phyloP scores from a whole-genome alignment of 2,888 invertebrate species.

The Drosophila mimetica region DNA sequence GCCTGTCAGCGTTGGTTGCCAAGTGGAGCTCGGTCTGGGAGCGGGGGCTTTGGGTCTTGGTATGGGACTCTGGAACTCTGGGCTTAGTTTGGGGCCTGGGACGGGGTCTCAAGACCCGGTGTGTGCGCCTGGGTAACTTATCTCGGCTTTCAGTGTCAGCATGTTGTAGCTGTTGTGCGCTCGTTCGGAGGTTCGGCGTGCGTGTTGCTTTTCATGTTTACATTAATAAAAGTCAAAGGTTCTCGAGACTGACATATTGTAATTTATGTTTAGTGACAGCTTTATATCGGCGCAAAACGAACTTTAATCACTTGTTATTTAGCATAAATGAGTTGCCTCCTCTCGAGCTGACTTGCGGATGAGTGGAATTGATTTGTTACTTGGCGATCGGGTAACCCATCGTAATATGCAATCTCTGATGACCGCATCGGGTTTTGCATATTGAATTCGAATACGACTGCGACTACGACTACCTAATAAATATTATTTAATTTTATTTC shows the following conservation, averaged over 20 bases:
- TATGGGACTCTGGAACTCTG: constrained; percentile 15
- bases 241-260: constrained; percentile 80
- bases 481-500: constrained; percentile 29
- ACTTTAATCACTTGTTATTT: constrained; percentile 80
- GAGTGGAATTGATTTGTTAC: constrained; percentile 44
- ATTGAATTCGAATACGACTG: background rate
- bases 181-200: constrained; percentile 67
- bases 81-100: constrained; percentile 22
- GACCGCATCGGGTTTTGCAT: constrained; percentile 19
- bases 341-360: constrained; percentile 48
- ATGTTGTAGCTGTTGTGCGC: constrained; percentile 37
- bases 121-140: constrained; percentile 55
- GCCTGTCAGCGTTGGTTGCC: constrained; percentile 55
- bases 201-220: constrained; percentile 80
- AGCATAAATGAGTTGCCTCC: constrained; percentile 77
- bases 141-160: constrained; percentile 68
- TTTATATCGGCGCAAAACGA: constrained; percentile 75
- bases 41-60: constrained; percentile 19
- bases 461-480: constrained; percentile 3
- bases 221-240: constrained; percentile 80
- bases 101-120: constrained; percentile 1
- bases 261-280: constrained; percentile 81
- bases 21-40: constrained; percentile 41
- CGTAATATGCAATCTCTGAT: constrained; percentile 10
- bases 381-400: constrained; percentile 6